Base-by-base conservation (phyloP, 2,113 vertebrate genomes). In the Phaetusa simplex region DNA sequence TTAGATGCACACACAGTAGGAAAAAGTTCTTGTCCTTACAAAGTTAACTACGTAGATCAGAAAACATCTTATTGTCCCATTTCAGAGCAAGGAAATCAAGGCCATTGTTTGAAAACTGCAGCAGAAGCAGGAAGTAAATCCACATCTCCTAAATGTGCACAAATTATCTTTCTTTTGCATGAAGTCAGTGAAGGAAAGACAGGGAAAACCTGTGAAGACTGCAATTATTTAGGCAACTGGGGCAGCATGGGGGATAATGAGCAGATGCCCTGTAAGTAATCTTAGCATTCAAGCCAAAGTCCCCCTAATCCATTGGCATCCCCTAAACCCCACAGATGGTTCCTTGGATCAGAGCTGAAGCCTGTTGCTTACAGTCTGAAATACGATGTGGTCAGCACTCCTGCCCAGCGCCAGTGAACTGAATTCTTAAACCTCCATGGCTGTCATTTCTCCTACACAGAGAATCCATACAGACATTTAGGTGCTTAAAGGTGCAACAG, bases 21-120 rank as follows among this genome's bases (percentile, higher is more conserved):
- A 80, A 82, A 93, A 87, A 4, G n/a, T 43, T 91, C 89, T 73
- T 36, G 32, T 49, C 58, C 78, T 72, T 50, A 62, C 30, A 27
- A 91, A 94, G 66, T 85, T 67, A 82, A 43, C 86, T 65, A 59
- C 56, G 56, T 5, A 82, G 81, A 94, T 62, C 58, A 90, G 85
- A 94, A 95, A 95, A 92, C 64, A 89, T 93, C 50, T 53, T 58
- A 93, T 87, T 93, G 87, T 80, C 81, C 81, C 42, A 43, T 76
- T 91, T 88, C 91, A 73, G 84, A 93, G 81, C 70, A 91, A 52
- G 45, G 50, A 95, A 97, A 97, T 94, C 93, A 89, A 91, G 73
- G 77, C 80, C 82, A 92, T 94, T 97, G 91, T 94, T 84, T 96
- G 78, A 91, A 96, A 93, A 91, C 62, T 85, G 94, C 82, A 93